phyloP scores from a whole-genome alignment of 1,140 invertebrate genomes.

The Nephila pilipes region DNA sequence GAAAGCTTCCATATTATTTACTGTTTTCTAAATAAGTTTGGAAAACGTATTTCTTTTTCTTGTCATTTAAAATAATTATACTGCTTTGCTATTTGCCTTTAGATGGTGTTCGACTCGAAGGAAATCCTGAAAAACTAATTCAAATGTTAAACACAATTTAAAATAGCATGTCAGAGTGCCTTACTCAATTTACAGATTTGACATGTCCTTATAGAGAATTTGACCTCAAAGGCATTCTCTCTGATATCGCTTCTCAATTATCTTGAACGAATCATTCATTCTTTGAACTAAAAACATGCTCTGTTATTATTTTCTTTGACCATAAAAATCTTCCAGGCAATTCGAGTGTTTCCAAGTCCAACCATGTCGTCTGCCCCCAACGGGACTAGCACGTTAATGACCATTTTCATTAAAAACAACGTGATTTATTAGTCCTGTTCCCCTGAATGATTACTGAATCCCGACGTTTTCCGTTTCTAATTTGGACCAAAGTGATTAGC shows the following conservation, averaged over 20 bases:
- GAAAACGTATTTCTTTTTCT: too few relatives aligned
- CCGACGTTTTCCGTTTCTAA: neutral
- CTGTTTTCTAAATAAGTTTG: too few relatives aligned
- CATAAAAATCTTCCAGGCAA: neutral
- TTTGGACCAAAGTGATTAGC: constrained; percentile 5
- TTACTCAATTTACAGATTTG: neutral
- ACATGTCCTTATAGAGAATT: neutral
- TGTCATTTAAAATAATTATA: too few relatives aligned
- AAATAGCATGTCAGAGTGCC: neutral
- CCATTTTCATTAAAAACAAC: neutral
- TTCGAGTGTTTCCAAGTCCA: neutral
- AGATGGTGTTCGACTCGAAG: too few relatives aligned
- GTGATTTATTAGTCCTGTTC: neutral
- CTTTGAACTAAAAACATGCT: neutral
- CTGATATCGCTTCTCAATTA: neutral
- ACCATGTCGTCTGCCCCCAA: neutral
- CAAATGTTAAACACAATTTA: too few relatives aligned
- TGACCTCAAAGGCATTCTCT: neutral
- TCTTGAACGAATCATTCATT: neutral
- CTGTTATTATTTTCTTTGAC: neutral
- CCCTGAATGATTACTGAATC: neutral
- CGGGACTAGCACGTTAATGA: neutral
- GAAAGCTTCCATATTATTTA: too few relatives aligned
- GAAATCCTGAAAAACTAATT: too few relatives aligned
- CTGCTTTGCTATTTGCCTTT: too few relatives aligned